Conservation (phyloP, 2,888 invertebrate species). For the Amphipoea lucens region DNA sequence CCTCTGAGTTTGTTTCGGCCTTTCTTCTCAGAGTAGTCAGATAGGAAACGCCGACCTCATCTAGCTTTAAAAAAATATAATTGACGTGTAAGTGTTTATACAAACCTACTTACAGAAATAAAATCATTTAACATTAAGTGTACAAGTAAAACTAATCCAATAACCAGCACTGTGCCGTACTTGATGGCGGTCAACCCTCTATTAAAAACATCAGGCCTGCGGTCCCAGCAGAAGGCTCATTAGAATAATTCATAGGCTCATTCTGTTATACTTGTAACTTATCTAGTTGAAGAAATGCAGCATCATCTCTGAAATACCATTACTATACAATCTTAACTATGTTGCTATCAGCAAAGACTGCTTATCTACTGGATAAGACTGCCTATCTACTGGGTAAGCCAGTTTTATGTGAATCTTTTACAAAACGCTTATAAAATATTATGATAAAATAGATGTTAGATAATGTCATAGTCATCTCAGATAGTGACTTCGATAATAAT, state of each 20-base stretch:
- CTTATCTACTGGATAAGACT: conserved; percentile 38
- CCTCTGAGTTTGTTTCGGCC: too few relatives aligned
- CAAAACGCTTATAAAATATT: conserved; percentile 22
- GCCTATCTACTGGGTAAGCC: conserved; percentile 39
- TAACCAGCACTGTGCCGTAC: background rate
- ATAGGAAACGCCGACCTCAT: too few relatives aligned
- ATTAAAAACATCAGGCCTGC: background rate
- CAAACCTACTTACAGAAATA: too few relatives aligned
- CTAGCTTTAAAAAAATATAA: too few relatives aligned
- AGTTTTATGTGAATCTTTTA: conserved; percentile 20
- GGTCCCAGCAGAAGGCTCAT: background rate
- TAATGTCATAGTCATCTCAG: conserved; percentile 20
- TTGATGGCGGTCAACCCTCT: background rate
- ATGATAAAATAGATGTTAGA: conserved; percentile 28
- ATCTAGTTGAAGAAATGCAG: background rate
- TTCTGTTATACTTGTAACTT: background rate
- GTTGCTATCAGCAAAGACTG: conserved; percentile 30
- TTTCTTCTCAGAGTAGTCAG: too few relatives aligned
- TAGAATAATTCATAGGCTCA: background rate
- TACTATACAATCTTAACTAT: conserved; percentile 15
- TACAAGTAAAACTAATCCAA: background rate
- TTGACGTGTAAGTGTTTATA: too few relatives aligned
- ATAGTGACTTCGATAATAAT: conserved; percentile 12
- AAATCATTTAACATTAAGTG: too few relatives aligned
- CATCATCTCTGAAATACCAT: conserved; percentile 4